Conservation (phyloP, 1,140 invertebrate species). For the Grapholita molesta region DNA sequence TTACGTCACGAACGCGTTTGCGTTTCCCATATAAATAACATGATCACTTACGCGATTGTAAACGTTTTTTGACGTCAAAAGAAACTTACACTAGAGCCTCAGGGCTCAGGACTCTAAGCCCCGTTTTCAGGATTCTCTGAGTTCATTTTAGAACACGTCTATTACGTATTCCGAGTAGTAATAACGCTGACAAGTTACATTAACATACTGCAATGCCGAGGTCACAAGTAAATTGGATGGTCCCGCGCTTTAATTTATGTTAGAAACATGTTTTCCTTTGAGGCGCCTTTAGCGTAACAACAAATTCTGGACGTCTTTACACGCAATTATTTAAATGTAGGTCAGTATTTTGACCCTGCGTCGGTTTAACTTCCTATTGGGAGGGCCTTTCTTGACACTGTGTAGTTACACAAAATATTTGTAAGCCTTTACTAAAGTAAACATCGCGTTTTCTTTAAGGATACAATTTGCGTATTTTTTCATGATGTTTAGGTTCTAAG, state of each 20-base stretch:
- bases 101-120: neutral
- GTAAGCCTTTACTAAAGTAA: too few species aligned
- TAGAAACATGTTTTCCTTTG: constrained; percentile 2
- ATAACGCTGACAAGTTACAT: neutral
- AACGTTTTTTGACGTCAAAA: too few species aligned
- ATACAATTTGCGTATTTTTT: too few species aligned
- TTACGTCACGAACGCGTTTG: too few species aligned
- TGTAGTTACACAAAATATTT: too few species aligned
- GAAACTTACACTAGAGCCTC: too few species aligned
- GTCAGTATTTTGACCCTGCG: neutral
- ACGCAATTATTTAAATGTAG: neutral
- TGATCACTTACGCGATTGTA: too few species aligned
- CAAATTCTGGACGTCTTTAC: neutral
- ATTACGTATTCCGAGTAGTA: neutral
- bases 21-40: too few species aligned
- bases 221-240: neutral
- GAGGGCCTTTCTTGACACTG: neutral
- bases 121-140: too few species aligned
- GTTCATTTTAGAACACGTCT: neutral
- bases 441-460: too few species aligned
- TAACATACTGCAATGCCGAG: neutral
- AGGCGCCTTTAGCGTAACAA: neutral
- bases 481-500: too few species aligned
- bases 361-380: neutral
- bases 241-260: neutral